Evolutionary conservation across 1,140 invertebrate genomes (phyloP).

Genomic region (Drosophila sechellia): DNA sequence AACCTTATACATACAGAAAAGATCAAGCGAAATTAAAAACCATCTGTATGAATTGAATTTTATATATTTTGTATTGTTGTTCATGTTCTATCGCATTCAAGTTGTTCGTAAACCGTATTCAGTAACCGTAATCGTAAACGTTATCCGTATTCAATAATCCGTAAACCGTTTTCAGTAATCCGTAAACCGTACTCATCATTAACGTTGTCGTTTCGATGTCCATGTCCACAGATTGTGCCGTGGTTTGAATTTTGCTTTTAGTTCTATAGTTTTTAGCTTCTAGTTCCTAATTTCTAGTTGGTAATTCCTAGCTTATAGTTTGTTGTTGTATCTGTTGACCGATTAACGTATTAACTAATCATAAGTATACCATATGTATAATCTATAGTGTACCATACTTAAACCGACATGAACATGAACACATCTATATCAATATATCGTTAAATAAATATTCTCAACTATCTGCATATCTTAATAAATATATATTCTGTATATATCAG

Average conservation of each 20-base stretch:
- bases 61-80: constrained; percentile 73
- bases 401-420: constrained; percentile 34
- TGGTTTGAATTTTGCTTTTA: constrained; percentile 55
- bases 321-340: constrained; percentile 64
- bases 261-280: constrained; percentile 55
- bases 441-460: constrained; percentile 9
- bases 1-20: constrained; percentile 35
- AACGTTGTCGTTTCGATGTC: constrained; percentile 74
- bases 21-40: constrained; percentile 23
- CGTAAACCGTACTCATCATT: constrained; percentile 65
- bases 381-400: constrained; percentile 51
- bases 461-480: constrained; percentile 19
- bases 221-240: constrained; percentile 62
- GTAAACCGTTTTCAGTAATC: constrained; percentile 54
- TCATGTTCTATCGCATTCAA: constrained; percentile 70
- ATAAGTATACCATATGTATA: constrained; percentile 53
- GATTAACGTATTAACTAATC: constrained; percentile 44
- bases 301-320: constrained; percentile 58
- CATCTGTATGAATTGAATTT: constrained; percentile 52
- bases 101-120: constrained; percentile 63
- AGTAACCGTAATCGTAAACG: constrained; percentile 43
- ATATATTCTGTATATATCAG: constrained; percentile 18
- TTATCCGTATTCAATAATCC: constrained; percentile 45
- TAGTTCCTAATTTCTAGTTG: constrained; percentile 56
- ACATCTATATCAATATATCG: constrained; percentile 47